Conservation (phyloP, 2,797 vertebrate genomes). For the Sphenopsis melanotis region DNA sequence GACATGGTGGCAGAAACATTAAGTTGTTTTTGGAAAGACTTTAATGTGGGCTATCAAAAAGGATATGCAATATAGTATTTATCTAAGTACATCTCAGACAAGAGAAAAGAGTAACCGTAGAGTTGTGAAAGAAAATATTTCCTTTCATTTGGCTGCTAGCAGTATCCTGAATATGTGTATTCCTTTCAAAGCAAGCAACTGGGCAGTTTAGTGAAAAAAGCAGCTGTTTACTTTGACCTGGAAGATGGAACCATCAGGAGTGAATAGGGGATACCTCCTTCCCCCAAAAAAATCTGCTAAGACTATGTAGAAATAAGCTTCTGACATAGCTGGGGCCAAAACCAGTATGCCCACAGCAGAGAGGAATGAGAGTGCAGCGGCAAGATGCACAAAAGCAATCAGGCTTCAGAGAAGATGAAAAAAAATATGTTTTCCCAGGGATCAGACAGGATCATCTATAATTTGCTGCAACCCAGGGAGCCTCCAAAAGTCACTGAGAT, state of each 20-base stretch:
- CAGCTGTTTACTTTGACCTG: background rate
- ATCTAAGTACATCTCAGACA: background rate
- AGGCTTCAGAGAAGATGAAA: background rate
- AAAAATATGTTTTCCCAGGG: background rate
- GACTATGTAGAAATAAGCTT: background rate
- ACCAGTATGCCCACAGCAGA: background rate
- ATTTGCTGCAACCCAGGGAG: slow-evolving; percentile 24
- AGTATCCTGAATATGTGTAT: background rate
- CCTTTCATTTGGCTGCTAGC: background rate
- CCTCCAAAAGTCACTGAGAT: background rate
- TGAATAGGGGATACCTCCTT: background rate
- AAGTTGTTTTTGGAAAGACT: background rate
- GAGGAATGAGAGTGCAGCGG: background rate
- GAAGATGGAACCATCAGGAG: background rate
- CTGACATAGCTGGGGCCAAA: background rate
- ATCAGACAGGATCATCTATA: slow-evolving; percentile 12
- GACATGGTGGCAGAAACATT: background rate
- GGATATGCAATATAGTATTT: background rate
- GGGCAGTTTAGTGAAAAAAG: background rate
- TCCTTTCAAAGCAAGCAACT: background rate
- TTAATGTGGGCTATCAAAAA: background rate
- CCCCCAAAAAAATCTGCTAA: background rate
- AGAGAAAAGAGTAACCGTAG: background rate
- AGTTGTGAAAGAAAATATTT: background rate
- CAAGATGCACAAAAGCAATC: background rate